Evolutionary conservation across 1,140 invertebrate species (phyloP).

Genomic region (Belonocnema kinseyi): DNA sequence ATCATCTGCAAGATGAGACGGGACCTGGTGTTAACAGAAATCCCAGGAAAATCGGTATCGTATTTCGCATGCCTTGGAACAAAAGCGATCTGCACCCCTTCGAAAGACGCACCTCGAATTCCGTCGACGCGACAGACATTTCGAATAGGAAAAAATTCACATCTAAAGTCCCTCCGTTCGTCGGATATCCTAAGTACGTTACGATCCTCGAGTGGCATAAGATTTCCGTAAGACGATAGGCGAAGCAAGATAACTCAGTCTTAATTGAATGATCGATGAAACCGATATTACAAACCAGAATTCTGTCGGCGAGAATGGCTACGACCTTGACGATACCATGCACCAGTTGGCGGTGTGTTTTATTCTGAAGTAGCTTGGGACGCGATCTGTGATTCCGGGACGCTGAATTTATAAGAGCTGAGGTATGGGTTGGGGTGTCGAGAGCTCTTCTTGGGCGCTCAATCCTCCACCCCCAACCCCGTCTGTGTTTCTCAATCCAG

Average conservation of each 20-base stretch:
- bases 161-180: conserved; percentile 1
- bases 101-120: not conserved
- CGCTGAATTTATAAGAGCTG: conserved; percentile 49
- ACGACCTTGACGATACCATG: conserved; percentile 51
- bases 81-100: not conserved
- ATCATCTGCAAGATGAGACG: conserved; percentile 49
- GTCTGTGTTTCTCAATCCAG: conserved; percentile 49
- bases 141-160: conserved; percentile 25
- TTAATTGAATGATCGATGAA: conserved; percentile 57
- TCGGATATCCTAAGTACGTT: conserved; percentile 18
- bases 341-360: conserved; percentile 48
- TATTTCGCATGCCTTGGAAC: not conserved
- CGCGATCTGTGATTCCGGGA: conserved; percentile 41
- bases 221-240: conserved; percentile 42
- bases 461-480: conserved; percentile 49
- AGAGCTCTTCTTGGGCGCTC: conserved; percentile 50
- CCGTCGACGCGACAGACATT: not conserved
- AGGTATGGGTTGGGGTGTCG: conserved; percentile 37
- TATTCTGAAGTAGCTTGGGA: conserved; percentile 50
- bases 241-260: conserved; percentile 60
- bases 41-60: conserved; percentile 25
- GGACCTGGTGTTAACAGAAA: not conserved
- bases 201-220: conserved; percentile 42
- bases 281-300: conserved; percentile 55
- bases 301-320: conserved; percentile 50